These are phyloP conservation scores for Xenotilapia flavipinnis DNA, from an alignment of 2,113 vertebrate genomes.

Conservation along the genomic window DNA sequence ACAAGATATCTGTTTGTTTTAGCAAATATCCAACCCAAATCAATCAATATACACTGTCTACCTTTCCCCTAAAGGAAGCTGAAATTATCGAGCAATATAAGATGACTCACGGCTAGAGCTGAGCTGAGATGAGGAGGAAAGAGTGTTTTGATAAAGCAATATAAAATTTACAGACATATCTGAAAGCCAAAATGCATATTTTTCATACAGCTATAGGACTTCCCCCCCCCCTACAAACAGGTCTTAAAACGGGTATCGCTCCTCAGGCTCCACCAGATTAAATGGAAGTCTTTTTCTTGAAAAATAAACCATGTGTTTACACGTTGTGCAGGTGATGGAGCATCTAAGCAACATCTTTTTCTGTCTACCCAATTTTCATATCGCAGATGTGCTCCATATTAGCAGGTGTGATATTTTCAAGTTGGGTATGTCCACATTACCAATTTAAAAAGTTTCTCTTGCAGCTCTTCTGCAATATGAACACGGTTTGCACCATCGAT, in stretches of 20 bases:
- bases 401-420: neutral
- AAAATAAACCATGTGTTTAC: neutral
- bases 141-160: neutral
- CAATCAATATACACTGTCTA: conserved; percentile 53
- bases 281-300: neutral
- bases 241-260: neutral
- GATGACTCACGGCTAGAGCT: conserved; percentile 10
- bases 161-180: neutral
- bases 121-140: neutral
- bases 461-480: neutral
- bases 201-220: neutral
- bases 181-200: neutral
- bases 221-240: neutral
- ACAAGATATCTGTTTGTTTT: conserved; percentile 59
- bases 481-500: neutral
- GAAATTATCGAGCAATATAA: conserved; percentile 31
- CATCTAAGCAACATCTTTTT: neutral
- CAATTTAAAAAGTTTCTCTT: neutral
- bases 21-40: conserved; percentile 23
- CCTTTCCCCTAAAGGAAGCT: conserved; percentile 15
- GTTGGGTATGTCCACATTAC: neutral
- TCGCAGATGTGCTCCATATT: neutral
- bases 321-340: neutral
- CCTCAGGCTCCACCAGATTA: neutral
- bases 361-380: neutral